A percentile compares a stretch with the other conserved stretches of the same genome.
These are phyloP conservation scores for Solea senegalensis DNA, from an alignment of 2,113 vertebrate genomes.

Conservation along the genomic window DNA sequence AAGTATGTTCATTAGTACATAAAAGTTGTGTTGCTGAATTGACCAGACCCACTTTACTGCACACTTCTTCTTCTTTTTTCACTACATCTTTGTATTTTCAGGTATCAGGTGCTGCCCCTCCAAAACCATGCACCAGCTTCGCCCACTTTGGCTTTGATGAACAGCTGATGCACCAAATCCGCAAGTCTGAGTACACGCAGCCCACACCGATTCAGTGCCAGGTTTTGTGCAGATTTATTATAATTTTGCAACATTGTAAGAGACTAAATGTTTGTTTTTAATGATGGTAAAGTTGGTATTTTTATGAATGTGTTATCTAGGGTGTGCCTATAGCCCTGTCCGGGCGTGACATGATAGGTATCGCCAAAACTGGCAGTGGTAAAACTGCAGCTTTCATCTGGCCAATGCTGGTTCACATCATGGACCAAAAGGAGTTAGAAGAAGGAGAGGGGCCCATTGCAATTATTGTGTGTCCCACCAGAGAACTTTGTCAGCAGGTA, in stretches of 20 bases:
- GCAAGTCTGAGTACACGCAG: slow-evolving; percentile 98
- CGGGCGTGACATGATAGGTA: slow-evolving; percentile 98
- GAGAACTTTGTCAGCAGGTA: slow-evolving; percentile 99
- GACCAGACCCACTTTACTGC: background rate
- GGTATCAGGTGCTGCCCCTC: slow-evolving; percentile 96
- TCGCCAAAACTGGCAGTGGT: slow-evolving; percentile 97
- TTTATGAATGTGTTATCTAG: slow-evolving; percentile 65
- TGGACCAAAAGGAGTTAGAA: slow-evolving; percentile 98
- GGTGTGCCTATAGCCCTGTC: slow-evolving; percentile 95
- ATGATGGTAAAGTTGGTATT: background rate
- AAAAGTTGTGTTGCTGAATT: background rate
- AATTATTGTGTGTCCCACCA: slow-evolving; percentile 94
- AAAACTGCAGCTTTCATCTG: slow-evolving; percentile 99
- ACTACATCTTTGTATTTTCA: slow-evolving; percentile 47
- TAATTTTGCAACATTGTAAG: background rate
- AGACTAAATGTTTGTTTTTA: background rate
- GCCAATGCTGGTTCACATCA: slow-evolving; percentile 98
- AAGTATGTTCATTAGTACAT: slow-evolving; percentile 53
- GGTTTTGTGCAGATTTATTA: slow-evolving; percentile 73
- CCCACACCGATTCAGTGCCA: slow-evolving; percentile 99
- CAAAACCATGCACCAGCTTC: slow-evolving; percentile 94
- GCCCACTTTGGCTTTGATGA: slow-evolving; percentile 98
- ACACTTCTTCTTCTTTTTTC: too few relatives aligned
- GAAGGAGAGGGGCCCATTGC: slow-evolving; percentile 95
- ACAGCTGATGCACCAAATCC: slow-evolving; percentile 97